Conservation (phyloP, 2,888 invertebrate species). For the Orgyia antiqua region DNA sequence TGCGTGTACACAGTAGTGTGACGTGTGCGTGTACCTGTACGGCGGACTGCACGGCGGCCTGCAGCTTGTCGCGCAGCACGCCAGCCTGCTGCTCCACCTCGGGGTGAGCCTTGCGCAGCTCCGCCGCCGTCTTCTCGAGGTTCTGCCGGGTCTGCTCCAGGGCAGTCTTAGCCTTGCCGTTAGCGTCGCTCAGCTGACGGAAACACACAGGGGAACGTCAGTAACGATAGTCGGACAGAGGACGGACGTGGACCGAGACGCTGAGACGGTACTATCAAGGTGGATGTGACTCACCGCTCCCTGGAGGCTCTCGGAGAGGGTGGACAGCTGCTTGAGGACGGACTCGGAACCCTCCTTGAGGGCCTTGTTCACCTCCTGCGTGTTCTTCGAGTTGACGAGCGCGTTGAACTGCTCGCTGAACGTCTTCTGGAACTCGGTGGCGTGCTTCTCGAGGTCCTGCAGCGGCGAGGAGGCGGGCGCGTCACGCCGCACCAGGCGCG, state of each 20-base stretch:
- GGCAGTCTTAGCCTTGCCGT: conserved; percentile 58
- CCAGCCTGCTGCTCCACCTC: conserved; percentile 57
- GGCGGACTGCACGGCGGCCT: conserved; percentile 45
- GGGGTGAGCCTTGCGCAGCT: conserved; percentile 58
- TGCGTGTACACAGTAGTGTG: too few species aligned
- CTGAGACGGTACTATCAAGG: too few species aligned
- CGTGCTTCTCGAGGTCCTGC: conserved; percentile 54
- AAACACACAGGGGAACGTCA: background rate
- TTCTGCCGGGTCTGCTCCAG: conserved; percentile 44
- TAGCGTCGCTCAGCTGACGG: conserved; percentile 52
- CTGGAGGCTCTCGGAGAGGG: conserved; percentile 44
- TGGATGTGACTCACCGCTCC: conserved; percentile 53
- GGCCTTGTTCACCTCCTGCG: conserved; percentile 52
- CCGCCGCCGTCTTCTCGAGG: conserved; percentile 46
- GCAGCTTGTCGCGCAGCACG: conserved; percentile 46
- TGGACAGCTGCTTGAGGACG: conserved; percentile 45
- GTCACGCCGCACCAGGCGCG: conserved; percentile 50
- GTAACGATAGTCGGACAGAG: background rate
- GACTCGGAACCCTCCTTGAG: conserved; percentile 54
- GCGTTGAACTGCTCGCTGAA: conserved; percentile 45
- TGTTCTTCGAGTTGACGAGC: conserved; percentile 52
- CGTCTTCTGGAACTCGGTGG: conserved; percentile 49
- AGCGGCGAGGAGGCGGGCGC: conserved; percentile 30
- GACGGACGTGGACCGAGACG: too few species aligned
- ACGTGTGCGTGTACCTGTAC: conserved; percentile 41